Evolutionary conservation across 1,140 invertebrate genomes (phyloP).

Genomic region (Medauroidea extradentata): DNA sequence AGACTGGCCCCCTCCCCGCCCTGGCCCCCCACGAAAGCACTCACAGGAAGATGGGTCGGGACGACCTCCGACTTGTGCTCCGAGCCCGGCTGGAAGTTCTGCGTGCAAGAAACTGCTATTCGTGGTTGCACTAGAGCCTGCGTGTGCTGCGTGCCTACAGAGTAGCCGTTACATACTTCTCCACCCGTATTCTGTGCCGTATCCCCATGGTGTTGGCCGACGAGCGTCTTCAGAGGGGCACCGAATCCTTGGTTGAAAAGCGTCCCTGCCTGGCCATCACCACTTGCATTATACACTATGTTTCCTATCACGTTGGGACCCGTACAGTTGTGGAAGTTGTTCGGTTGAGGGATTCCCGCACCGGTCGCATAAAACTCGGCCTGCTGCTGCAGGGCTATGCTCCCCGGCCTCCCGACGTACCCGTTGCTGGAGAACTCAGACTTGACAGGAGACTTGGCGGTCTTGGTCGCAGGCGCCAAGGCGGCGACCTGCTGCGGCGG

Average conservation of each 20-base stretch:
- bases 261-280: constrained; percentile 7
- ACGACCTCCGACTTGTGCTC: constrained; percentile 6
- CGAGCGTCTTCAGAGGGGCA: constrained; percentile 1
- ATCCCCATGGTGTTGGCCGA: too few relatives aligned
- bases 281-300: constrained; percentile 1
- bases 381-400: constrained; percentile 4
- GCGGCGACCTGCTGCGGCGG: constrained; percentile 6
- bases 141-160: constrained; percentile 1
- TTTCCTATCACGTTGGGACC: constrained; percentile 10
- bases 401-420: constrained; percentile 1
- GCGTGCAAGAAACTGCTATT: constrained; percentile 8
- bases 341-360: constrained; percentile 2
- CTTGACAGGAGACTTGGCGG: constrained; percentile 1
- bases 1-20: constrained; percentile 12
- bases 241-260: constrained; percentile 8
- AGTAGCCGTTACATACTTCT: constrained; percentile 12
- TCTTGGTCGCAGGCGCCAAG: constrained; percentile 11
- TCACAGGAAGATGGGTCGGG: constrained; percentile 1
- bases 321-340: constrained; percentile 8
- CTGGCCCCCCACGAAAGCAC: constrained; percentile 1
- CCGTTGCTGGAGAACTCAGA: constrained; percentile 8
- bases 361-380: constrained; percentile 9
- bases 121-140: not conserved
- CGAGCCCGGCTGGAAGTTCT: constrained; percentile 1
- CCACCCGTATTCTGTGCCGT: not conserved